A percentile compares a stretch with the other conserved stretches of the same genome.
Evolutionary conservation across 2,113 vertebrate species (phyloP).

Genomic region (Eurypyga helias): DNA sequence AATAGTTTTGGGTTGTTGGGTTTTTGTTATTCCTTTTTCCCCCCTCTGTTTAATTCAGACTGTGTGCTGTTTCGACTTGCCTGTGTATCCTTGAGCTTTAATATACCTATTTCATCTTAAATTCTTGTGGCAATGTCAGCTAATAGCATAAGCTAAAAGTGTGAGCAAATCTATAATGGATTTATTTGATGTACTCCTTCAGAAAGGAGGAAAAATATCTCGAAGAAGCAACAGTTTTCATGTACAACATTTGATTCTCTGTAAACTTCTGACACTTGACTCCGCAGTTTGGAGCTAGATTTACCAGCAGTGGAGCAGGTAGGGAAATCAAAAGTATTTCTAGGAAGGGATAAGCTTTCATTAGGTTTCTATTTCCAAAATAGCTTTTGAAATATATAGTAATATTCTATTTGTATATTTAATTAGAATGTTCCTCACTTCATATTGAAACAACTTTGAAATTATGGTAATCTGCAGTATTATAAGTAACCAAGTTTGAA

Average conservation of each 20-base stretch:
- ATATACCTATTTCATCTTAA: neutral
- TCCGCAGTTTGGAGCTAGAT: neutral
- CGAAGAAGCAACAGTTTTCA: neutral
- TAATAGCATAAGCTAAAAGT: neutral
- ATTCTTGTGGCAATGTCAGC: neutral
- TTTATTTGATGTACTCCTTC: neutral
- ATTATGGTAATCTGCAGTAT: neutral
- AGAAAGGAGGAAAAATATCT: neutral
- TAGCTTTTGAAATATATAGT: neutral
- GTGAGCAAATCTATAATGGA: neutral
- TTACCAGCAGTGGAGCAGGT: neutral
- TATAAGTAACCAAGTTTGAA: neutral
- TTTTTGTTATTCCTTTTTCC: neutral
- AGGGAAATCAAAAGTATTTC: neutral
- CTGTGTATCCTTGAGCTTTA: neutral
- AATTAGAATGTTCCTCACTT: neutral
- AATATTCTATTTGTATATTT: neutral
- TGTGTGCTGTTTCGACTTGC: neutral
- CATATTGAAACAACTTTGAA: neutral
- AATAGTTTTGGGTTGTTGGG: neutral
- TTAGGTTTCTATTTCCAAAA: neutral
- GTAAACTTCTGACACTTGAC: neutral
- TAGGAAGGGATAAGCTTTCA: neutral
- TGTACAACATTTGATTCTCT: neutral
- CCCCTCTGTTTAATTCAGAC: neutral